Evolutionary conservation across 2,113 vertebrate genomes (phyloP), one percentile per base, ranked within the genome.

Genomic region (Pollimyrus isidori): DNA sequence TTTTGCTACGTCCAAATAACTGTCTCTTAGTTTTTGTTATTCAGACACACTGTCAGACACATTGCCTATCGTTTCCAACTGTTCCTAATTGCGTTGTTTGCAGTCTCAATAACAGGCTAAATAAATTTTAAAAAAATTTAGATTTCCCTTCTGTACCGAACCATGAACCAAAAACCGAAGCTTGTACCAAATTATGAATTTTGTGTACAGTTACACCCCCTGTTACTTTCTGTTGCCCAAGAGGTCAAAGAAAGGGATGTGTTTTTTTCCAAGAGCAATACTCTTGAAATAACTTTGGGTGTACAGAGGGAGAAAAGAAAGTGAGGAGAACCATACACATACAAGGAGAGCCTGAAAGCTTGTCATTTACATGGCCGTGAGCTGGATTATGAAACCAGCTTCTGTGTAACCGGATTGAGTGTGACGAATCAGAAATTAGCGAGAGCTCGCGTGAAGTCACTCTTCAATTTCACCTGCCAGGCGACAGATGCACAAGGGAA

Each of bases 401-500:
- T 46, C 82, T n/a, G 82, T 48, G 19, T 80, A 80, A 80, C 73
- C 35, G 35, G 73, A 69, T 69, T 30, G 62, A 76, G 73, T 80
- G 73, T 80, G 73, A 80, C 30, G 0, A 42, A 35, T 42, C 35
- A 17, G 35, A 4, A 80, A 39, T 19, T 42, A 21, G 0, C 5
- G 4, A 42, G 73, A 80, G 19, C 35, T 19, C 35, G 6, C 15
- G 35, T 19, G 30, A 80, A 42, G 73, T 80, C 30, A 53, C 45
- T 42, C 39, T 46, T 4, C n/a, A 23, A 46, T 50, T 30, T 49
- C 80, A 39, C 45, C 21, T 17, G 91, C 95, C 90, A 97, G 97
- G 92, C 95, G 92, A 97, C 94, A 53, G 96, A 97, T 89, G 93
- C 93, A 90, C 95, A 93, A 90, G 96, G 96, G 49, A 91, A 93